phyloP scores from a whole-genome alignment of 2,888 invertebrate genomes.

The Petrolisthes manimaculis region DNA sequence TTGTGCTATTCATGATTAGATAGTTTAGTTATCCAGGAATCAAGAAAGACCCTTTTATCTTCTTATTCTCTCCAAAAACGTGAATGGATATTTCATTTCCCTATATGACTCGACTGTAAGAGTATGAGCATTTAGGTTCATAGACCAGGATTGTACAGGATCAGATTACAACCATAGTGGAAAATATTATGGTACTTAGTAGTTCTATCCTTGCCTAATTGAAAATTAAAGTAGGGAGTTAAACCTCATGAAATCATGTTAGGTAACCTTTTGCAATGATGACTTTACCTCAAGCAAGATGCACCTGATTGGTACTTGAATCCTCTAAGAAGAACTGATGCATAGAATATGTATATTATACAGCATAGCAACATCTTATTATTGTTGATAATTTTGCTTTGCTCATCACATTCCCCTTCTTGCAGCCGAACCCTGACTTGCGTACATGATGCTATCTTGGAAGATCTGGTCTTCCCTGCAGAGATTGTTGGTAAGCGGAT shows the following conservation, averaged over 20 bases:
- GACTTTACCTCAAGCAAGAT: slow-evolving; percentile 12
- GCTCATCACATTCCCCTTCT: background rate
- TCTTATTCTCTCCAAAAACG: too few species aligned
- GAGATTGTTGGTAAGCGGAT: slow-evolving; percentile 99
- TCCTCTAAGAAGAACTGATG: slow-evolving; percentile 41
- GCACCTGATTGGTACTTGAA: slow-evolving; percentile 21
- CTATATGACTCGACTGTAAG: too few species aligned
- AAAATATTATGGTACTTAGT: too few species aligned
- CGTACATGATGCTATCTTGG: slow-evolving; percentile 96
- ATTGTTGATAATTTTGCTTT: background rate
- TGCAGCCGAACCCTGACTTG: slow-evolving; percentile 90
- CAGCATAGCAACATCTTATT: background rate
- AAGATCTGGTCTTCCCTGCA: slow-evolving; percentile 97
- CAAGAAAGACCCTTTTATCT: too few species aligned
- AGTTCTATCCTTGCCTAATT: too few species aligned
- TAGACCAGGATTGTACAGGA: too few species aligned
- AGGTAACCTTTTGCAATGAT: slow-evolving; percentile 4
- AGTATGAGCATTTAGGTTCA: too few species aligned
- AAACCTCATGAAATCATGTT: too few species aligned
- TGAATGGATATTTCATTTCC: too few species aligned
- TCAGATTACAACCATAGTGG: too few species aligned
- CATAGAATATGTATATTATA: background rate
- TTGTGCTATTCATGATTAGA: background rate
- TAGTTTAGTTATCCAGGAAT: too few species aligned
- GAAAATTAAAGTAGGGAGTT: too few species aligned